Conservation (phyloP, 2,888 invertebrate species). For the Erannis defoliaria region DNA sequence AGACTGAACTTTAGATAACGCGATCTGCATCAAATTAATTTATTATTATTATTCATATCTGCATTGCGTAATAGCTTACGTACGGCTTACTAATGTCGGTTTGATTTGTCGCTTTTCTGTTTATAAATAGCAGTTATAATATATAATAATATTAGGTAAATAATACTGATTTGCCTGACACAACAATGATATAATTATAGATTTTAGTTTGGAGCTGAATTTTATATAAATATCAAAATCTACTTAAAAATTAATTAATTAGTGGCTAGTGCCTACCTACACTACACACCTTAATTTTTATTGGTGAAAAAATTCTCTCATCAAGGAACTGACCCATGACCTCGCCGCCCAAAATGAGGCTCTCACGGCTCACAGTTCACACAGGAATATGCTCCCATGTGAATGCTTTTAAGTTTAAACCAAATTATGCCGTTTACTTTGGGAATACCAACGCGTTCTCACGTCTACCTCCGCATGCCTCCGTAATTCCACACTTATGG, state of each 20-base stretch:
- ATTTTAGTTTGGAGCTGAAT: background rate
- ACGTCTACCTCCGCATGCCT: conserved; percentile 42
- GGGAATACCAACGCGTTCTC: conserved; percentile 42
- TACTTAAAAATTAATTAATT: background rate
- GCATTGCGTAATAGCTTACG: no score
- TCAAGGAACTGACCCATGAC: conserved; percentile 46
- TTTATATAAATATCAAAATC: background rate
- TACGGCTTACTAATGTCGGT: no score
- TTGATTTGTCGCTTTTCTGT: no score
- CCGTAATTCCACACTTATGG: conserved; percentile 35
- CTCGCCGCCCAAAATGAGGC: conserved; percentile 41
- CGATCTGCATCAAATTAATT: no score
- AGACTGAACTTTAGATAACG: no score
- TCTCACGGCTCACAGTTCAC: conserved; percentile 45
- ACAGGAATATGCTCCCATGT: conserved; percentile 40
- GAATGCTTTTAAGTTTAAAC: conserved; percentile 37
- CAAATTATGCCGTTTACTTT: conserved; percentile 46
- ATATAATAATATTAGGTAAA: no score
- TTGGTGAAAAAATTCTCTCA: conserved; percentile 31
- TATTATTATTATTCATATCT: no score
- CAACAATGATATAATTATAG: no score
- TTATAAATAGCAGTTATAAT: no score
- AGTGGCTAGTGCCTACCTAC: background rate
- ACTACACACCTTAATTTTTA: background rate
- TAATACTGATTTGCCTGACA: no score